A percentile compares a stretch with the other conserved stretches of the same genome.
These are phyloP conservation scores for Sclerurus mexicanus DNA, from an alignment of 2,113 vertebrate species.

Conservation along the genomic window DNA sequence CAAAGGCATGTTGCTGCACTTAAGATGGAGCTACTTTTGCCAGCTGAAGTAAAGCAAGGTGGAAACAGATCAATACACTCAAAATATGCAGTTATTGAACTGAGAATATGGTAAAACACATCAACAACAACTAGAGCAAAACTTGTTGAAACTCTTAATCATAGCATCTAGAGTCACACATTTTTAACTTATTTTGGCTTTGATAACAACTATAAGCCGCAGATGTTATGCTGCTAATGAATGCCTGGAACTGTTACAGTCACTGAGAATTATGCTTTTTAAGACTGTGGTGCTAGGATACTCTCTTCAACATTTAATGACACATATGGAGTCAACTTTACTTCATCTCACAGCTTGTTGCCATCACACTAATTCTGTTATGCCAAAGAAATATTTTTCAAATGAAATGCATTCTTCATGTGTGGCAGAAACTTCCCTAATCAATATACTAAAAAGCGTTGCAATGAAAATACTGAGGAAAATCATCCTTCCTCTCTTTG, in stretches of 20 bases:
- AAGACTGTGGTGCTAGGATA: not conserved
- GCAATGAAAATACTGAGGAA: not conserved
- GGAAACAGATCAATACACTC: not conserved
- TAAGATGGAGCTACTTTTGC: not conserved
- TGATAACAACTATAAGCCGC: not conserved
- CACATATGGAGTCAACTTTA: not conserved
- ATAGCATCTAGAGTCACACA: not conserved
- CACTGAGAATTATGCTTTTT: not conserved
- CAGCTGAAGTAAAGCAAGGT: not conserved
- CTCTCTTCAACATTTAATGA: not conserved
- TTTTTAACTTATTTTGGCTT: constrained; percentile 1
- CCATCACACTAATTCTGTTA: not conserved
- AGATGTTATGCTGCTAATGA: not conserved
- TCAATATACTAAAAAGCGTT: not conserved
- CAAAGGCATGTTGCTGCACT: not conserved
- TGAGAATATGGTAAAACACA: not conserved
- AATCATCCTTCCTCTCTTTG: not conserved
- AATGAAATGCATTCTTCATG: not conserved
- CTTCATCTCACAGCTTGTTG: not conserved
- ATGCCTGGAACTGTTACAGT: not conserved
- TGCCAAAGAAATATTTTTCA: not conserved
- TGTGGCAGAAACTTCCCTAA: not conserved
- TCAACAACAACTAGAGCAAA: not conserved
- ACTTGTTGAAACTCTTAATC: not conserved
- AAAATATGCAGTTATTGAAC: not conserved